Evolutionary conservation across 64 coral and sea anemone genomes (phyloP), one percentile per base, ranked within the genome.

Genomic region (Pocillopora damicornis): DNA sequence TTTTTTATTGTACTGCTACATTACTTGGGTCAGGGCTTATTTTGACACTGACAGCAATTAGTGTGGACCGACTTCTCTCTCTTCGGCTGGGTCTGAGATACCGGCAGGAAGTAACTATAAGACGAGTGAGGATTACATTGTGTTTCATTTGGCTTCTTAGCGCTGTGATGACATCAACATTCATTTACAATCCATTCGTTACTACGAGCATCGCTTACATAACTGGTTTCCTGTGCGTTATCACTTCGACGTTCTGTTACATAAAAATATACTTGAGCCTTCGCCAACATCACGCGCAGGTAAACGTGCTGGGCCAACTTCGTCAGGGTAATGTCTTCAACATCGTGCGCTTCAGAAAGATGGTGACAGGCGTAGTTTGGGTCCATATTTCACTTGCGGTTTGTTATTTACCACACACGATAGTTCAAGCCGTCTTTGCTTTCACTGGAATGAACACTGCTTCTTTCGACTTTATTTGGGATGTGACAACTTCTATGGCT

Each of bases 51-150:
- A 59, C 77, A 0, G 78, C 22, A 25, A 60, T 80, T 23, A 80
- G 78, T 30, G n/a, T 61, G 1, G 78, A 80, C 13, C 60, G 78
- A 25, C 78, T 80, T 80, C 78, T 80, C 11, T 57, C 78, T 4
- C 78, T 80, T n/a, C 2, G 12, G 22, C 34, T 80, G 59, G 22
- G 58, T 6, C 22, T 80, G 58, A 80, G 78, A n/a, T 61, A 80
- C 78, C 22, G 78, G 5, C 78, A 80, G 13, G 58, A 61, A 25
- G 78, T 80, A 22, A 80, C 78, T 26, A 23, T 79, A 11, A 60
- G 26, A 23, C 8, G 56, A 12, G 56, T 23, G 22, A 60, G 58
- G 56, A 9, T 60, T 7, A 2, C 22, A 9, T 51, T 79, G 18
- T 12, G 17, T 30, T 5, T n/a, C 0, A 7, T 79, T 79, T 79